These are phyloP conservation scores for Lasioglossum oenotherae DNA, from an alignment of 2,888 invertebrate genomes.

Conservation along the genomic window DNA sequence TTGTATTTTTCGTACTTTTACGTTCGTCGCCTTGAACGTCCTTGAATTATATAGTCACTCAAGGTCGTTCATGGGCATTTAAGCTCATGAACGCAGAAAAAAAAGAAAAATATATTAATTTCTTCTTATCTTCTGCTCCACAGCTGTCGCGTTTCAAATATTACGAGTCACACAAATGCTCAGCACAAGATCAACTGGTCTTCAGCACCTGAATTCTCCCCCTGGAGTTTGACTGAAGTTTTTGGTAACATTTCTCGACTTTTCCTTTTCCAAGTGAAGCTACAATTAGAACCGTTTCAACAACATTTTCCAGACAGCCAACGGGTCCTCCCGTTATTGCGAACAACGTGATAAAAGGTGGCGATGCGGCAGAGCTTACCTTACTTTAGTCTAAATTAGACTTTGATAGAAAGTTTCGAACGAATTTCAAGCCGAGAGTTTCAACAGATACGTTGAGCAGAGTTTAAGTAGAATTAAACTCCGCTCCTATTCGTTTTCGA, in stretches of 20 bases:
- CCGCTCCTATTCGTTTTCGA: conserved; percentile 42
- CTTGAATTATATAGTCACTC: too few relatives aligned
- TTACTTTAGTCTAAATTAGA: conserved; percentile 44
- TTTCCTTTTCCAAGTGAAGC: not conserved
- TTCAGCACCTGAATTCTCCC: not conserved
- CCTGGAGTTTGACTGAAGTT: not conserved
- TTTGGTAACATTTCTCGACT: not conserved
- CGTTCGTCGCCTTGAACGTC: too few relatives aligned
- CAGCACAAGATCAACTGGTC: not conserved
- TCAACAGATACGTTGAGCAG: conserved; percentile 43
- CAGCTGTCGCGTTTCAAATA: not conserved
- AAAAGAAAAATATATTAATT: not conserved
- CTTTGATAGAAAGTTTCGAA: conserved; percentile 51
- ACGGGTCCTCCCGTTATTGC: not conserved
- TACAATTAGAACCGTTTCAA: not conserved
- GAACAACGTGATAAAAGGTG: conserved; percentile 17
- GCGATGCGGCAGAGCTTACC: not conserved
- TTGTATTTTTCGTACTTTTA: too few relatives aligned
- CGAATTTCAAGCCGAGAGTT: conserved; percentile 21
- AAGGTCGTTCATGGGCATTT: not conserved
- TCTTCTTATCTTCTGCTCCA: not conserved
- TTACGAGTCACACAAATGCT: not conserved
- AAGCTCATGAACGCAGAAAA: too few relatives aligned
- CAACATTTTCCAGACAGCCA: not conserved
- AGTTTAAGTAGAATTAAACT: conserved; percentile 59